Base-by-base conservation (phyloP, 2,888 invertebrate species). In the Sabellastarte sp. region DNA sequence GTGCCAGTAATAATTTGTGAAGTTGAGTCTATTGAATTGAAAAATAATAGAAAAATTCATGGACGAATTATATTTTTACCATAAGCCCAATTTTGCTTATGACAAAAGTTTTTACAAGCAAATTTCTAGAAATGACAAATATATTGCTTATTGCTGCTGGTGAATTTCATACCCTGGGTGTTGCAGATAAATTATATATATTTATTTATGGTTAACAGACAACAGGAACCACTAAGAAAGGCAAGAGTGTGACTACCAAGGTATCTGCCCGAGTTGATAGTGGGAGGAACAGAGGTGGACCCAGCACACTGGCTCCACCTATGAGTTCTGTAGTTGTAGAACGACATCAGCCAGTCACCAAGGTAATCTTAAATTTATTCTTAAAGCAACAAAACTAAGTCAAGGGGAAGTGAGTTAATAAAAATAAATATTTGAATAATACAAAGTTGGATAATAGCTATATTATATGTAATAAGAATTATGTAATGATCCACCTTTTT, bases 291-390 rank as follows among this genome's bases (percentile, higher is more conserved):
- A 30, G 4, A 1, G 56, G 52, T 52, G 50, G 50, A 3, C 50
- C 55, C n/a, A 33, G 59, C 3, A 59, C 63, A 1, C 67, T 80
- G n/a, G 76, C 76, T 2, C 80, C 80, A 30, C 81, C 81, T 20
- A 79, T 80, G 79, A 78, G 77, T 31, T 80, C 80, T 52, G 77
- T 81, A 3, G 71, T 80, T 2, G 81, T 81, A 26, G 81, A 81
- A 62, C 66, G 80, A 60, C 81, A 81, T 65, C 78, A 77, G 32
- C 79, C 81, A 15, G 72, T 81, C 5, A 75, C 63, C 32, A 81
- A 81, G 75, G 80, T 80, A 71, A 29, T 33, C 57, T n/a, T n/a
- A n/a, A n/a, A n/a, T n/a, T 10, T 15, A n/a, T n/a, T 3, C n/a
- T 31, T 24, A 20, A 24, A n/a, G n/a, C n/a, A n/a, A n/a, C n/a